A percentile compares a stretch with the other conserved stretches of the same genome.
phyloP scores from a whole-genome alignment of 2,797 vertebrate genomes.

The Melanotaenia boesemani region DNA sequence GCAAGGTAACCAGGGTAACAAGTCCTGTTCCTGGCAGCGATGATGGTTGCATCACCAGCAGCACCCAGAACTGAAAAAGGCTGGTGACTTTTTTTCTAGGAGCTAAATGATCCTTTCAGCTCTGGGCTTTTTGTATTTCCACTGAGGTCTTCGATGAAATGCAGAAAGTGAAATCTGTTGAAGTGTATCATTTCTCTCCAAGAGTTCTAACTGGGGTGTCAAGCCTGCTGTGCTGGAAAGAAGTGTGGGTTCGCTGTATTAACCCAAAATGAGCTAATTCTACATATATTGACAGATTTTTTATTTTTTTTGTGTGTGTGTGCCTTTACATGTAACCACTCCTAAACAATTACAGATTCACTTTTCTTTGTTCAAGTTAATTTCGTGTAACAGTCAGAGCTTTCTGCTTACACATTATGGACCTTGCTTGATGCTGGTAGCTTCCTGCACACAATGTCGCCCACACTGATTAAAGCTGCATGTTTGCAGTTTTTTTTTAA shows the following conservation, averaged over 20 bases:
- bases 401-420: not conserved
- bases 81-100: too few relatives aligned
- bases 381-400: not conserved
- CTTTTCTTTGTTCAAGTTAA: not conserved
- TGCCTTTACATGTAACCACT: not conserved
- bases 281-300: not conserved
- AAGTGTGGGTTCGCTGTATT: not conserved
- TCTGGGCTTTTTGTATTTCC: too few relatives aligned
- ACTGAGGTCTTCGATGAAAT: too few relatives aligned
- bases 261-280: not conserved
- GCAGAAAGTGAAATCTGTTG: too few relatives aligned
- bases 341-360: not conserved
- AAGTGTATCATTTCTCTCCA: too few relatives aligned
- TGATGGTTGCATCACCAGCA: too few relatives aligned
- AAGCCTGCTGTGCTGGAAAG: too few relatives aligned
- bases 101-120: too few relatives aligned
- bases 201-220: too few relatives aligned
- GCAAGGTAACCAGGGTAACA: not conserved
- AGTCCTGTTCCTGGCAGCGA: not conserved
- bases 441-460: not conserved
- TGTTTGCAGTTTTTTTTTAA: not conserved
- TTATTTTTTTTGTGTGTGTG: not conserved
- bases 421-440: not conserved
- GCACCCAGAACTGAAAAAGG: too few relatives aligned
- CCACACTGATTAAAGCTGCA: not conserved